Evolutionary conservation across 2,888 invertebrate species (phyloP), one percentile per base, ranked within the genome.

Genomic region (Unio pictorum): DNA sequence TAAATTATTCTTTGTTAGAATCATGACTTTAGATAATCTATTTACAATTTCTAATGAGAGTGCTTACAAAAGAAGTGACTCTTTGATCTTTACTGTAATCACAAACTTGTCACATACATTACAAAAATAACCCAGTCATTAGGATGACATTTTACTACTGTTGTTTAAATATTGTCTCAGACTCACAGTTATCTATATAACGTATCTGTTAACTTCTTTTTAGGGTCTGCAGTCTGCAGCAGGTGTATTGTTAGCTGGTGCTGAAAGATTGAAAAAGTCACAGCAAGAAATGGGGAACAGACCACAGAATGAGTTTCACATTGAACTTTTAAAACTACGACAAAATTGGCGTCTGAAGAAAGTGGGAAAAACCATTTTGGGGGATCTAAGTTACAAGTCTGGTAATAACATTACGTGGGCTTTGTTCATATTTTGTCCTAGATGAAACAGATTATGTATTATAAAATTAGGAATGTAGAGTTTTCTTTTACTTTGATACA

Each of bases 261-360:
- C 96, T 0, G 98, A 98, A 80, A 92, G 97, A 72, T 92, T 98
- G 62, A 92, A 95, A 79, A 94, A 94, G 73, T 93, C 94, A 23
- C 94, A 95, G 82, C 94, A 94, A 82, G 97, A 97, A 90, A 93
- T 93, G 20, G 84, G 86, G 23, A 85, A 76, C 45, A 73, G 81
- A 67, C 81, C 94, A 93, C 81, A 81, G 94, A 94, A 78, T 0
- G 97, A 98, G 89, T 98, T 98, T 87, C 97, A 98, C 85, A 95
- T 96, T 69, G 98, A 98, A 87, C 90, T 98, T 68, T 89, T 98
- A 45, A 92, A 96, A 71, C 91, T 98, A 62, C 91, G 98, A 58
- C 97, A 98, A 87, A 96, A 96, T 87, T 98, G 98, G 98, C 92
- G 98, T 63, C 90, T 98, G n/a, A 97, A 98, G 88, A 98, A 98